Evolutionary conservation across 2,797 vertebrate genomes (phyloP).

Genomic region (Leptoclinus maculatus): DNA sequence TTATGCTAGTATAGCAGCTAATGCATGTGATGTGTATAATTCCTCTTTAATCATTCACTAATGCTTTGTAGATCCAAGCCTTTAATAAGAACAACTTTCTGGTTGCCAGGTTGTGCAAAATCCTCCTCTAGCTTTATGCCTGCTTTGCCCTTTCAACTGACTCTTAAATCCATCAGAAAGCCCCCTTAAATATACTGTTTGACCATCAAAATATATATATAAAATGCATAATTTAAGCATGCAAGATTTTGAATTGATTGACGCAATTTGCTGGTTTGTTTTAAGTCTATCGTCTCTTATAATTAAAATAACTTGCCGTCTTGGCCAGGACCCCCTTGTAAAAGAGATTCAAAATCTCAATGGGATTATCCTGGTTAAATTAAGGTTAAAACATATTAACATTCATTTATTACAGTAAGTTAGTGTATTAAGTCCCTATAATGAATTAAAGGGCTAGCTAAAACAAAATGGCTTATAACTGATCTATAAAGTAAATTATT

Average conservation of each 20-base stretch:
- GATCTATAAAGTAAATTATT: not conserved
- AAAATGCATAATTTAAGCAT: not conserved
- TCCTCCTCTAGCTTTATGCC: not conserved
- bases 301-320: too few relatives aligned
- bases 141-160: not conserved
- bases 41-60: not conserved
- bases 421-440: not conserved
- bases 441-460: not conserved
- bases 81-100: not conserved
- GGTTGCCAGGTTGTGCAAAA: slow-evolving; percentile 7
- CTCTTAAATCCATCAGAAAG: not conserved
- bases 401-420: not conserved
- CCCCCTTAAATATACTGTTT: not conserved
- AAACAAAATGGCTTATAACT: not conserved
- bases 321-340: too few relatives aligned
- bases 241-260: too few relatives aligned
- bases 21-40: not conserved
- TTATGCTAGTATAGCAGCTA: not conserved
- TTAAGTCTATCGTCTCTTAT: not conserved
- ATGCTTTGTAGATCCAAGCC: not conserved
- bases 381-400: not conserved
- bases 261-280: not conserved
- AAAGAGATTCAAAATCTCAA: too few relatives aligned
- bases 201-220: not conserved
- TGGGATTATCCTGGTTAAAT: too few relatives aligned